Conservation (phyloP, 2,113 vertebrate species). For the Amphiprion ocellaris region DNA sequence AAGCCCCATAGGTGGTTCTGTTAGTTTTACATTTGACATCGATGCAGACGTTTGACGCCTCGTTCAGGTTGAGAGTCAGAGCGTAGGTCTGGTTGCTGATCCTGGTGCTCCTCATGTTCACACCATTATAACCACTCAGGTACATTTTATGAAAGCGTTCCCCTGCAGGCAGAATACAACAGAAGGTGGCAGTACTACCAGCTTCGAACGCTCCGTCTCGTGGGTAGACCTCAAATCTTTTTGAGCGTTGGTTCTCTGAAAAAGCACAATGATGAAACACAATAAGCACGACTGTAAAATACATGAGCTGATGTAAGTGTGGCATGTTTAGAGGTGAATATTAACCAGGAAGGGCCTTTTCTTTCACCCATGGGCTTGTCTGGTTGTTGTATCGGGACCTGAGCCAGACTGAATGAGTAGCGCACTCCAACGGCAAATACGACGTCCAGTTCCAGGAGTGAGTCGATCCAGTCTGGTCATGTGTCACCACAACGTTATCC, state of each 20-base stretch:
- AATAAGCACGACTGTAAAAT: not conserved
- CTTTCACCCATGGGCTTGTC: constrained; percentile 45
- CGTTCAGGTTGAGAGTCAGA: constrained; percentile 33
- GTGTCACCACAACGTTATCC: constrained; percentile 45
- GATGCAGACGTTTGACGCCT: accelerated
- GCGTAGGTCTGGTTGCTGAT: constrained; percentile 30
- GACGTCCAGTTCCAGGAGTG: constrained; percentile 79
- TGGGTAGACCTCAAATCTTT: constrained; percentile 42
- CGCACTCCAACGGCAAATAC: constrained; percentile 64
- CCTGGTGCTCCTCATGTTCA: accelerated
- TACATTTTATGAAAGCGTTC: not conserved
- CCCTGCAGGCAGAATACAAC: constrained; percentile 66
- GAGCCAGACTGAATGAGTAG: constrained; percentile 65
- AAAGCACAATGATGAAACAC: not conserved
- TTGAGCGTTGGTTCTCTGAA: constrained; percentile 4
- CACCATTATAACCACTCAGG: accelerated
- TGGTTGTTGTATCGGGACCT: constrained; percentile 42
- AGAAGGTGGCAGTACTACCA: constrained; percentile 71
- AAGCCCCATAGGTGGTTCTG: accelerated
- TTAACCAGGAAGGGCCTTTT: constrained; percentile 59
- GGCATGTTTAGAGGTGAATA: not conserved
- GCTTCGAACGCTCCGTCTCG: constrained; percentile 52
- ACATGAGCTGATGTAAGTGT: not conserved
- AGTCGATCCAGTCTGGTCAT: not conserved
- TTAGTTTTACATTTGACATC: constrained; percentile 19